Evolutionary conservation across 30 jellyfish, hydroid and myxozoan genomes (phyloP), one percentile per base, ranked within the genome.

Genomic region (Phacellophora camtschatica): DNA sequence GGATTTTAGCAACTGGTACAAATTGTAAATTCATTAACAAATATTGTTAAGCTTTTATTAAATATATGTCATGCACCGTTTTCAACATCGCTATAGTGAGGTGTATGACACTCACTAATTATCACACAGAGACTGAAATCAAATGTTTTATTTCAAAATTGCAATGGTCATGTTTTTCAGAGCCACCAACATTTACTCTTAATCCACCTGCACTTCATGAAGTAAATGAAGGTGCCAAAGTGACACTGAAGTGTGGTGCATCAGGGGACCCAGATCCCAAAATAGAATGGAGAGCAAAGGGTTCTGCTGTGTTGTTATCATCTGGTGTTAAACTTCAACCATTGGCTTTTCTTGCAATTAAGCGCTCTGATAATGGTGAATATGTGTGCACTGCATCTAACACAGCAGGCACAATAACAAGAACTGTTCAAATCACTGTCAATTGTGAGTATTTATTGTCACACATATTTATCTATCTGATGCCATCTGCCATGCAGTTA

Each of bases 321-420:
- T 71, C 95, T n/a, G 89, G 77, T 4, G 35, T 3, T 5, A 59
- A 41, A 20, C 37, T 34, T 15, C 34, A 42, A 7, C 3, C 81
- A 25, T 61, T 71, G 13, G 29, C 9, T 3, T 71, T 84, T 37
- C 13, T 18, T 6, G 67, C 89, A 50, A 70, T 82, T 1, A 71
- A 48, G 22, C 27, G 68, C 12, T 10, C 63, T 20, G 71, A 80
- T 62, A 77, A 80, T 36, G 96, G 98, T 41, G 75, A 50, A 29
- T 90, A 66, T 45, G 30, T 42, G 25, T 90, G 96, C 69, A 65
- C 37, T 4, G 98, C 96, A 19, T 35, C 87, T 24, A 90, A 90
- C 55, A 68, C 49, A 50, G 98, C 90, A 0, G 98, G 98, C 2
- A 67, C 24, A 57, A 43, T 27, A 29, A 20, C 55, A 20, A 41